These are phyloP conservation scores for Myotis brandtii DNA, from an alignment of 2,113 vertebrate species.

Conservation along the genomic window DNA sequence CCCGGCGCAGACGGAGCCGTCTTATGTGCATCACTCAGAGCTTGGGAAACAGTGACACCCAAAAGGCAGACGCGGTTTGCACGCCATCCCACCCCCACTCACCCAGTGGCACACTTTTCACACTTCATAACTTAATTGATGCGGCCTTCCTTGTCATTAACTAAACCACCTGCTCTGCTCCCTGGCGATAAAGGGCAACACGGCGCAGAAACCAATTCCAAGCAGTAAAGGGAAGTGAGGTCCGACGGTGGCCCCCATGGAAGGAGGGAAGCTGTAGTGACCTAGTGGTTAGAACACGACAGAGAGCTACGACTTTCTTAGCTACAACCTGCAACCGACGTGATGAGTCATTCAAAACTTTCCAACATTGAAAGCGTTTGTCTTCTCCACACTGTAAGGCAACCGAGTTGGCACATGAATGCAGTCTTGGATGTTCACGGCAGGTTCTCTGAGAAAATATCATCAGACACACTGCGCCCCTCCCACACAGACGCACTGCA, in stretches of 20 bases:
- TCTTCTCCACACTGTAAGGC: slow-evolving; percentile 50
- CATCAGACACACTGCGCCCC: background rate
- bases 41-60: background rate
- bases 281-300: background rate
- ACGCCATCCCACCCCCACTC: background rate
- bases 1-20: background rate
- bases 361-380: background rate
- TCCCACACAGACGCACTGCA: background rate
- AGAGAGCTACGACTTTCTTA: slow-evolving; percentile 42
- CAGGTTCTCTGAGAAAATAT: slow-evolving; percentile 22
- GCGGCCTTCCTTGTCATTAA: background rate
- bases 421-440: slow-evolving; percentile 5
- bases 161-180: background rate
- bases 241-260: background rate
- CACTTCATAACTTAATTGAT: background rate
- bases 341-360: slow-evolving; percentile 63
- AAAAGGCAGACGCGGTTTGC: background rate
- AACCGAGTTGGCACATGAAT: slow-evolving; percentile 49
- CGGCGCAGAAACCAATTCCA: background rate
- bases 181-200: slow-evolving; percentile 25
- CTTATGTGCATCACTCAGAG: background rate
- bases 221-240: background rate
- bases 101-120: background rate
- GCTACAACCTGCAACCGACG: slow-evolving; percentile 50
- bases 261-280: background rate